Conservation (phyloP, 35 echinoderm and acorn worm species). For the Eucidaris tribuloides region DNA sequence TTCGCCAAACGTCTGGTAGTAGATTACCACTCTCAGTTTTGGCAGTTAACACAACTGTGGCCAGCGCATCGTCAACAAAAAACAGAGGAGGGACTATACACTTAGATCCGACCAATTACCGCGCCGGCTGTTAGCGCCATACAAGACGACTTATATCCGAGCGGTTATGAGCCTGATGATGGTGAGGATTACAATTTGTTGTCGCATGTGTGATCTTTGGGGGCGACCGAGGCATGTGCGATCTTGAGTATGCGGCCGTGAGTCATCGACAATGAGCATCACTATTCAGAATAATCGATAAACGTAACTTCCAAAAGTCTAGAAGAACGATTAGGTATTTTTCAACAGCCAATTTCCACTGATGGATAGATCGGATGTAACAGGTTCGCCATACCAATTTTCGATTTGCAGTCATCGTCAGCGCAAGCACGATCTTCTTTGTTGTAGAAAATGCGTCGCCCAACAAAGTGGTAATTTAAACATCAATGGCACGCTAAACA, state of each 20-base stretch:
- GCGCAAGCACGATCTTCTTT: not conserved
- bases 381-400: constrained; percentile 14
- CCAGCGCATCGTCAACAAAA: not conserved
- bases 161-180: constrained; percentile 1
- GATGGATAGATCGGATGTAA: not conserved
- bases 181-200: not conserved
- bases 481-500: too few relatives aligned
- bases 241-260: not conserved
- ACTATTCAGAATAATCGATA: too few relatives aligned
- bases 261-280: constrained; percentile 27
- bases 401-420: constrained; percentile 4
- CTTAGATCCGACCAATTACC: too few relatives aligned
- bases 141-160: not conserved
- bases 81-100: not conserved
- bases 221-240: not conserved
- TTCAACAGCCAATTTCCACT: too few relatives aligned
- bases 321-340: too few relatives aligned
- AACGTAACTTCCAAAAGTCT: too few relatives aligned
- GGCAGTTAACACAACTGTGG: not conserved
- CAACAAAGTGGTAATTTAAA: too few relatives aligned
- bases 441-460: too few relatives aligned
- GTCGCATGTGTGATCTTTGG: not conserved
- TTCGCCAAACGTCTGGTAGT: not conserved
- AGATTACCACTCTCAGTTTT: not conserved
- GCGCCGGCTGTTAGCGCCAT: too few relatives aligned